Percentiles rank a stretch among this genome's conserved stretches.
phyloP scores from a whole-genome alignment of 2,797 vertebrate genomes.

The Sternarchorhynchus goeldii region DNA sequence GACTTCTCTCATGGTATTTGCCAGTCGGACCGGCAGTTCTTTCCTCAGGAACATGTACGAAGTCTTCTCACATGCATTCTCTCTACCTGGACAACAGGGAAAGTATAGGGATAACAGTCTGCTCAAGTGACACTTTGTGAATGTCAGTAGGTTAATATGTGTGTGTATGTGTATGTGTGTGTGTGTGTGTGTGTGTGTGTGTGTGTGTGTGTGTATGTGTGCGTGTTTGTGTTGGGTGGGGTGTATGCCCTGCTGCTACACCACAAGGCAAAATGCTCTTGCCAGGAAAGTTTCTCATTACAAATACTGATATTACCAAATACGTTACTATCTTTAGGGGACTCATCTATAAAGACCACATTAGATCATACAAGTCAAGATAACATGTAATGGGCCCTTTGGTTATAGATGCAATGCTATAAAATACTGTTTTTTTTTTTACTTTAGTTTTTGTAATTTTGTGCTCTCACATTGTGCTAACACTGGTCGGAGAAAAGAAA shows the following conservation, averaged over 20 bases:
- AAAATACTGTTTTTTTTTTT: too few species aligned
- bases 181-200: neutral
- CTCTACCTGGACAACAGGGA: constrained; percentile 71
- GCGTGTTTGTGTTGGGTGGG: neutral
- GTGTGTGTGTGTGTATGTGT: neutral
- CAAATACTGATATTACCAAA: constrained; percentile 32
- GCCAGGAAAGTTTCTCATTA: constrained; percentile 37
- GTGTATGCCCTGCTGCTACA: neutral
- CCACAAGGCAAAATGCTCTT: neutral
- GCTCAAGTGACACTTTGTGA: constrained; percentile 3
- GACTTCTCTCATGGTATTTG: constrained; percentile 88
- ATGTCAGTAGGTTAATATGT: neutral
- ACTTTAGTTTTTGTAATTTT: too few species aligned
- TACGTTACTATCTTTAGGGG: constrained; percentile 42
- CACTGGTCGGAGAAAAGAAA: too few species aligned
- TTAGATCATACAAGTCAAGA: too few species aligned
- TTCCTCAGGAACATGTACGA: constrained; percentile 87
- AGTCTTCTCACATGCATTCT: constrained; percentile 88
- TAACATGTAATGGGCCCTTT: too few species aligned
- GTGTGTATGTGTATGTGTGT: constrained; percentile 8
- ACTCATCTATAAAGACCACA: constrained; percentile 10
- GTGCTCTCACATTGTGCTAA: too few species aligned
- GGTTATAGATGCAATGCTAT: too few species aligned
- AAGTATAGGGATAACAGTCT: neutral
- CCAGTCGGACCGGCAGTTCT: constrained; percentile 84